Evolutionary conservation across 92 coral and sea anemone genomes (phyloP), one percentile per base, ranked within the genome.

Genomic region (Paramuricea clavata): DNA sequence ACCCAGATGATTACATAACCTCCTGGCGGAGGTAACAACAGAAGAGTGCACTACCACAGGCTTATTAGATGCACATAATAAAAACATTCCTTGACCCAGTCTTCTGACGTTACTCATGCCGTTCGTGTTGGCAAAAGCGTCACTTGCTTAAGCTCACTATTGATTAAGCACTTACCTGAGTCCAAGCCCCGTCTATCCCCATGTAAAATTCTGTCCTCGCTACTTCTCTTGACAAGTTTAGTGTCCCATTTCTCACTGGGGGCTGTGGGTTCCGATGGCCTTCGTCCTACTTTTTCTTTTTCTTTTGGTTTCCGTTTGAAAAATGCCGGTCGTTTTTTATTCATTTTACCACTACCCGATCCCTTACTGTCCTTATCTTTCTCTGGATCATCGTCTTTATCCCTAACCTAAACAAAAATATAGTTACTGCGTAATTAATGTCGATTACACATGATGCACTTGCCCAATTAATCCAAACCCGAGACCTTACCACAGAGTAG

Each of bases 281-380:
- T 54, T 15, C 83, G 83, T 33, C 42, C 69, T n/a, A 57, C 27
- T 33, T 78, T 78, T 0, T 78, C 83, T n/a, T n/a, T n/a, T n/a
- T n/a, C n/a, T 27, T 74, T 74, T 30, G 67, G 68, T 36, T 79
- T 79, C 52, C 84, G 84, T 67, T 43, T 34, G 84, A 79, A 79
- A 61, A 79, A 79, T 22, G 57, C n/a, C 69, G 69, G 17, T 52
- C 83, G 83, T 42, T 79, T 79, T 61, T 79, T 59, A 30, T 39
- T 36, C 27, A 19, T 15, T 21, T 41, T 60, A 41, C 41, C 71
- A 35, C 23, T 26, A 5, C 22, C 70, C 8, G 72, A 79, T 27
- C 19, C 73, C 34, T 76, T 74, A 28, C 19, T 22, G 6, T 78
- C 69, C 69, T 52, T 79, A 28, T 79, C 84, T 30, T 39, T 79